Conservation (phyloP, 2,113 vertebrate genomes). For the Corydoras maculifer region DNA sequence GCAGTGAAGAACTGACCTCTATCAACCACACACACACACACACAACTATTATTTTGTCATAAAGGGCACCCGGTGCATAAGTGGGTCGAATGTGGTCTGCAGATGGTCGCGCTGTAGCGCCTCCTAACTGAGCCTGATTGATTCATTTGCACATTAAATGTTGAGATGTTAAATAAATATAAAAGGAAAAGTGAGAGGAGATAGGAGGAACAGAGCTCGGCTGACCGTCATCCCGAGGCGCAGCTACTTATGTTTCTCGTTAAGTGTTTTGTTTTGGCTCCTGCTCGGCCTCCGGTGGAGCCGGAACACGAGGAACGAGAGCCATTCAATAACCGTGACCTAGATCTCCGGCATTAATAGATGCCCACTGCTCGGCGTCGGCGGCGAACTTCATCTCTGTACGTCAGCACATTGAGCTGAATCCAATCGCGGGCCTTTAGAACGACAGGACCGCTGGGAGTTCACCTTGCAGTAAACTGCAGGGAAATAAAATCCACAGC, state of each 20-base stretch:
- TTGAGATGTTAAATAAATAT: background rate
- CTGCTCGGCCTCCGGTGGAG: constrained; percentile 1
- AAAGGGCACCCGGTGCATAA: no score
- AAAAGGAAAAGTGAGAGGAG: background rate
- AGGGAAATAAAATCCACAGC: background rate
- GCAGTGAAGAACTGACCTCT: no score
- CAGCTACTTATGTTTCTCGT: constrained; percentile 1
- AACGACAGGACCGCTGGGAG: background rate
- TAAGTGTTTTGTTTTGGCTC: background rate
- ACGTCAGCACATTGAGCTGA: background rate
- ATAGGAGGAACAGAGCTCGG: background rate
- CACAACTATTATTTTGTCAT: no score
- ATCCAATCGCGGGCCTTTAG: background rate
- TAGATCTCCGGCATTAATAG: constrained; percentile 19
- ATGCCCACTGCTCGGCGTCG: constrained; percentile 3
- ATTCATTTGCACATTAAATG: no score
- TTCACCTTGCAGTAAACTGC: background rate
- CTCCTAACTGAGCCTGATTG: no score
- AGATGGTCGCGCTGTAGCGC: no score
- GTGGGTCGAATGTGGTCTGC: no score
- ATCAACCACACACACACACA: no score
- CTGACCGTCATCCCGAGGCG: background rate
- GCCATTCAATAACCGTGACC: constrained; percentile 26
- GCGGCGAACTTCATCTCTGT: background rate
- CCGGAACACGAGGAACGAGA: background rate